Percentiles rank a stretch among this genome's conserved stretches.
Conservation (phyloP, 2,888 invertebrate genomes). For the Ophion ellenae region DNA sequence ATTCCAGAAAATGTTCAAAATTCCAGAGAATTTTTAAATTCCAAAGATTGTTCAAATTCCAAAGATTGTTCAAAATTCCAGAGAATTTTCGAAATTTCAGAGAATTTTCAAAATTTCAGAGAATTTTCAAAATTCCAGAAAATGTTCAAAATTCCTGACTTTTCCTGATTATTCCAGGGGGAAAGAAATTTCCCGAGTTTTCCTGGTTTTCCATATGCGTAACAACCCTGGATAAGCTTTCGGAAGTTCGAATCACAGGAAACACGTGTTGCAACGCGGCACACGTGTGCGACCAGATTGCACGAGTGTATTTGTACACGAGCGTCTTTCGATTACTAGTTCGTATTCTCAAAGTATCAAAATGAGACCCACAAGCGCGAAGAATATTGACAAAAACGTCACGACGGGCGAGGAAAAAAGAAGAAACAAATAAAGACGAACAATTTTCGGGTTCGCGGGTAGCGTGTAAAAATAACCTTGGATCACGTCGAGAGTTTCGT, state of each 20-base stretch:
- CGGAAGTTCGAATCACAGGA: not conserved
- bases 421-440: not conserved
- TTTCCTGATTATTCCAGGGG: no score
- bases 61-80: no score
- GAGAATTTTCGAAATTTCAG: no score
- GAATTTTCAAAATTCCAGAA: no score
- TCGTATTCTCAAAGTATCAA: not conserved
- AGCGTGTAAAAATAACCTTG: not conserved
- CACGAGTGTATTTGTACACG: not conserved
- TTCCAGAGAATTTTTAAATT: no score
- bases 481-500: not conserved
- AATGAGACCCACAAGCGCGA: not conserved
- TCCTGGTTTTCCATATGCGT: no score
- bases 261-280: not conserved
- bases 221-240: not conserved
- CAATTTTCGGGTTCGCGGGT: not conserved
- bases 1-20: no score
- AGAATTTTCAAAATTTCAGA: no score
- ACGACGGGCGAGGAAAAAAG: not conserved
- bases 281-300: not conserved
- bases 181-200: no score
- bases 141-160: no score
- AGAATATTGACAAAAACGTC: not conserved
- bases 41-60: no score
- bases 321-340: not conserved